These are phyloP conservation scores for Sebastiscus albofasciatus DNA, from an alignment of 2,797 vertebrate species.

Conservation along the genomic window DNA sequence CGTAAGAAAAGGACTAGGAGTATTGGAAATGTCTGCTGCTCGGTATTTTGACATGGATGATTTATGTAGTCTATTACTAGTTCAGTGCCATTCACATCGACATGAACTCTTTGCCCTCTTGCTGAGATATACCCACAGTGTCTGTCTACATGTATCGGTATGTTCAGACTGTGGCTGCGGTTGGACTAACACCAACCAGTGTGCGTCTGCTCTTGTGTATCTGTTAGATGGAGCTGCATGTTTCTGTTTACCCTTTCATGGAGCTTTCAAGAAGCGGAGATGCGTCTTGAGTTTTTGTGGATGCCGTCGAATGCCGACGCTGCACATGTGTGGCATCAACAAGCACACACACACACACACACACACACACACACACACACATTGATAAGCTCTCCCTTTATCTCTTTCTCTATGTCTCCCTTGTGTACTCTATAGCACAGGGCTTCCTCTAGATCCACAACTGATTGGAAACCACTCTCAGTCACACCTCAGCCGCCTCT, in stretches of 20 bases:
- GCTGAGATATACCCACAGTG: background rate
- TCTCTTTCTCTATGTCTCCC: conserved; percentile 17
- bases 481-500: conserved; percentile 12
- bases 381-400: conserved; percentile 8
- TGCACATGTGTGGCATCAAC: conserved; percentile 19
- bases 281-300: conserved; percentile 14
- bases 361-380: conserved; percentile 15
- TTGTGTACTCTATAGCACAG: conserved; percentile 3
- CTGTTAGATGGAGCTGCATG: conserved; percentile 27
- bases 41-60: background rate
- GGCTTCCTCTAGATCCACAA: conserved; percentile 34
- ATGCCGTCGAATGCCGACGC: background rate
- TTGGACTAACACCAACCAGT: conserved; percentile 13
- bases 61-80: background rate
- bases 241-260: conserved; percentile 20
- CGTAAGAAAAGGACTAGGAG: background rate
- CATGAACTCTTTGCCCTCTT: conserved; percentile 10
- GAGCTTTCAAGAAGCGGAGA: background rate
- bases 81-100: background rate
- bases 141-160: background rate
- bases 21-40: background rate
- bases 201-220: conserved; percentile 20
- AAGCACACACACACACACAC: conserved; percentile 3
- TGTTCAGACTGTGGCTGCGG: conserved; percentile 13
- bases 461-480: conserved; percentile 49